phyloP scores from a whole-genome alignment of 1,140 invertebrate genomes.

The Neodiprion pinetum region DNA sequence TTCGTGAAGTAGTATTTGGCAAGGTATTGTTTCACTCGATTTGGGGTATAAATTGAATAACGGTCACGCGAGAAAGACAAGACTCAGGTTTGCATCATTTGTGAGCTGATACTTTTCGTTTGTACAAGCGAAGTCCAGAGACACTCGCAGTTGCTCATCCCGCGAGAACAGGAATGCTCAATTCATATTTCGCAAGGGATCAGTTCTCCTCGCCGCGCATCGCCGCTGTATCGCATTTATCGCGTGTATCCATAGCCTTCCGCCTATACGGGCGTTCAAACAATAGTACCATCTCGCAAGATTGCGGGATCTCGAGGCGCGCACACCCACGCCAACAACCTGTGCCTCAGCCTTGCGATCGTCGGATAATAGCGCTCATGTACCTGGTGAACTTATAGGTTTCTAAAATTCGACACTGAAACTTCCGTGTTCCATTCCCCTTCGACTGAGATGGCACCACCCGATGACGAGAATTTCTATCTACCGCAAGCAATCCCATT shows the following conservation, averaged over 20 bases:
- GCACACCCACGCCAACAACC: constrained; percentile 23
- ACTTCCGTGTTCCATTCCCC: neutral
- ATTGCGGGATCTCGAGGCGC: constrained; percentile 32
- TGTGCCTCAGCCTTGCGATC: constrained; percentile 22
- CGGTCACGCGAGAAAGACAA: too few species aligned
- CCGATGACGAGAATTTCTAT: neutral
- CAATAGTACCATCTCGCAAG: constrained; percentile 19
- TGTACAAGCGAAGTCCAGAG: too few species aligned
- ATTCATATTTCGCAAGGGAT: neutral
- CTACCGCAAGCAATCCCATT: neutral
- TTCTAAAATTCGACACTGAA: neutral
- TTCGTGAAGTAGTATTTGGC: too few species aligned
- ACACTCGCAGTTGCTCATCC: too few species aligned
- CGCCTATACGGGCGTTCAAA: neutral
- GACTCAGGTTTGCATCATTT: too few species aligned
- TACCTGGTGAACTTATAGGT: constrained; percentile 2
- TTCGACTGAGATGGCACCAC: neutral
- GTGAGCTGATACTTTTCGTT: too few species aligned
- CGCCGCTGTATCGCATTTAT: neutral
- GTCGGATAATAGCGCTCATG: neutral
- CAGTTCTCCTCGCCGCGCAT: neutral
- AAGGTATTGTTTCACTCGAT: too few species aligned
- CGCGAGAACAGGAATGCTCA: too few species aligned
- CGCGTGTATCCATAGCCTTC: constrained; percentile 4
- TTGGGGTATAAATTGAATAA: too few species aligned